A percentile compares a stretch with the other conserved stretches of the same genome.
Conservation (phyloP, 2,888 invertebrate species). For the Adelphocoris suturalis region DNA sequence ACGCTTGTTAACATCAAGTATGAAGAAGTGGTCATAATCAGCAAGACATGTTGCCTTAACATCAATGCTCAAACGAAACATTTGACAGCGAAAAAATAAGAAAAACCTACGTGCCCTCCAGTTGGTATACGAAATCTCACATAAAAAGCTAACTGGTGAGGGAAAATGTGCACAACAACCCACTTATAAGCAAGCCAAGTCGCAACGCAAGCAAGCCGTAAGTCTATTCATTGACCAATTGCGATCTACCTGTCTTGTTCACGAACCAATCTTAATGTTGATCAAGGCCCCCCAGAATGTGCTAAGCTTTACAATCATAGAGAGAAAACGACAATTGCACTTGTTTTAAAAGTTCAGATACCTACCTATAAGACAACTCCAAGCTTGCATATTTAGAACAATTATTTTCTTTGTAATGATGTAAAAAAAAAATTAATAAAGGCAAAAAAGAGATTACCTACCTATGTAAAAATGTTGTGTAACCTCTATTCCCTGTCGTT, state of each 20-base stretch:
- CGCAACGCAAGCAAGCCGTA: too few relatives aligned
- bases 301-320: conserved; percentile 5
- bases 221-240: too few relatives aligned
- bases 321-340: conserved; percentile 1
- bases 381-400: not conserved
- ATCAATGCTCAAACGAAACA: not conserved
- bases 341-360: not conserved
- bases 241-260: too few relatives aligned
- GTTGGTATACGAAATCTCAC: too few relatives aligned
- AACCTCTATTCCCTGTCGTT: not conserved
- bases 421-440: not conserved
- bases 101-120: too few relatives aligned
- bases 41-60: too few relatives aligned
- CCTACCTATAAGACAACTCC: conserved; percentile 12
- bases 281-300: not conserved
- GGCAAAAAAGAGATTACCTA: too few relatives aligned
- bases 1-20: too few relatives aligned
- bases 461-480: not conserved
- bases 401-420: not conserved
- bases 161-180: too few relatives aligned
- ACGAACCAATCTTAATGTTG: not conserved
- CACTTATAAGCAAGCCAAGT: too few relatives aligned
- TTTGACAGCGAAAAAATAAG: not conserved
- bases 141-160: too few relatives aligned
- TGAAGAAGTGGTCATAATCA: too few relatives aligned